These are phyloP conservation scores for Corythoichthys intestinalis DNA, from an alignment of 2,113 vertebrate genomes.

Conservation along the genomic window DNA sequence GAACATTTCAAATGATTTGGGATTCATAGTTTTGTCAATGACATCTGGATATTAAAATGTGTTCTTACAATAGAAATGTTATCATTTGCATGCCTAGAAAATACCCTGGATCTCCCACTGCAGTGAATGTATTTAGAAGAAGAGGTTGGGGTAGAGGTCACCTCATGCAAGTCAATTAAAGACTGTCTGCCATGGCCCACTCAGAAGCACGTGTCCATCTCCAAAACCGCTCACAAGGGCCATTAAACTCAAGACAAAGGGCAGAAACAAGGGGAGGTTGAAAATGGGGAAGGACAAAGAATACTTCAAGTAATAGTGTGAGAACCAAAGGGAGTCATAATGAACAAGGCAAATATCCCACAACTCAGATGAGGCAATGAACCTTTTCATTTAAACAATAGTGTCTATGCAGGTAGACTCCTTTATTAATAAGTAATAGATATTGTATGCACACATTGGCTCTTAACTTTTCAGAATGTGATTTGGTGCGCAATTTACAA, in stretches of 20 bases:
- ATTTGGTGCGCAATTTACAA: conserved; percentile 35
- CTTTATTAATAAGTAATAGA: conserved; percentile 34
- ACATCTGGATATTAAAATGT: conserved; percentile 34
- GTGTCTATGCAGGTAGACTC: conserved; percentile 14
- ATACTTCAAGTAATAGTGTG: conserved; percentile 16
- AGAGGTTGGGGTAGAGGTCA: conserved; percentile 18
- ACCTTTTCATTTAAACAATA: conserved; percentile 16
- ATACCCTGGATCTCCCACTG: conserved; percentile 70
- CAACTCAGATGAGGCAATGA: conserved; percentile 25
- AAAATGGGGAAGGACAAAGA: conserved; percentile 5
- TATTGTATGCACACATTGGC: conserved; percentile 3
- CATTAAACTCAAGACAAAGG: conserved; percentile 15
- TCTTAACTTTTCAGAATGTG: conserved; percentile 27
- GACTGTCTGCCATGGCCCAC: conserved; percentile 7
- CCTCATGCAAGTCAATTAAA: conserved; percentile 52
- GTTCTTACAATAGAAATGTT: conserved; percentile 52
- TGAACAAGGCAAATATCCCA: conserved; percentile 9
- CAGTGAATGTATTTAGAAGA: conserved; percentile 29
- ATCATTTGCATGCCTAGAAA: conserved; percentile 71
- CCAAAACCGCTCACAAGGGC: conserved; percentile 22
- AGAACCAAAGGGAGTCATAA: neutral
- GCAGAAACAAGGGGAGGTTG: conserved; percentile 15
- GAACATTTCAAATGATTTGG: conserved; percentile 27
- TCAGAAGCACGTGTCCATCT: conserved; percentile 8
- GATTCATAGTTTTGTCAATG: conserved; percentile 28